Evolutionary conservation across 1,140 invertebrate genomes (phyloP).

Genomic region (Aphelenchoides fujianensis): DNA sequence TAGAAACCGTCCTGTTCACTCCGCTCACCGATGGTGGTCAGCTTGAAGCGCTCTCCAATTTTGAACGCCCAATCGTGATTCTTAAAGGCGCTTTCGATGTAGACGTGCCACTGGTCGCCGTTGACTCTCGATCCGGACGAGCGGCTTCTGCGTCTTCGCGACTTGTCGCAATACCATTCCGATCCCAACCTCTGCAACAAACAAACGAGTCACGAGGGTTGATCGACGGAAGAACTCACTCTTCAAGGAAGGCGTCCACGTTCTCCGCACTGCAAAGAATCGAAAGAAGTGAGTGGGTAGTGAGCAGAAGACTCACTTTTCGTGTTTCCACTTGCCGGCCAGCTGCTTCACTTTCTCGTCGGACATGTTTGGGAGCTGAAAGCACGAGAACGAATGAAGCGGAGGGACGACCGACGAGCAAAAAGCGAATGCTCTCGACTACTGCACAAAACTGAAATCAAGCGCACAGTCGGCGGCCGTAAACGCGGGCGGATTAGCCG

Average conservation of each 20-base stretch:
- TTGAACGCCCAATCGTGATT: not conserved
- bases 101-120: not conserved
- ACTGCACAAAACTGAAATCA: no score
- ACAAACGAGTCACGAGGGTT: no score
- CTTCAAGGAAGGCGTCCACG: not conserved
- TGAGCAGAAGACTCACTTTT: no score
- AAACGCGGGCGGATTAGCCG: no score
- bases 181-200: conserved; percentile 5
- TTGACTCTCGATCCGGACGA: not conserved
- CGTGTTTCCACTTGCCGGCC: not conserved
- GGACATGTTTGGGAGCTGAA: not conserved
- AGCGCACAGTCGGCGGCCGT: no score
- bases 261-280: no score
- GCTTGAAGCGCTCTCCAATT: not conserved
- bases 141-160: not conserved
- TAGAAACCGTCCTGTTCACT: not conserved
- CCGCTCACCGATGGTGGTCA: not conserved
- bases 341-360: not conserved
- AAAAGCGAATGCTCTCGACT: not conserved
- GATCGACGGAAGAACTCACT: no score
- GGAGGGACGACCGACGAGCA: not conserved
- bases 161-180: conserved; percentile 3
- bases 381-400: not conserved
- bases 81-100: conserved; percentile 8
- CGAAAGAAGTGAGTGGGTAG: not conserved